A percentile compares a stretch with the other conserved stretches of the same genome.
Conservation (phyloP, 2,888 invertebrate genomes). For the Penaeus monodon region DNA sequence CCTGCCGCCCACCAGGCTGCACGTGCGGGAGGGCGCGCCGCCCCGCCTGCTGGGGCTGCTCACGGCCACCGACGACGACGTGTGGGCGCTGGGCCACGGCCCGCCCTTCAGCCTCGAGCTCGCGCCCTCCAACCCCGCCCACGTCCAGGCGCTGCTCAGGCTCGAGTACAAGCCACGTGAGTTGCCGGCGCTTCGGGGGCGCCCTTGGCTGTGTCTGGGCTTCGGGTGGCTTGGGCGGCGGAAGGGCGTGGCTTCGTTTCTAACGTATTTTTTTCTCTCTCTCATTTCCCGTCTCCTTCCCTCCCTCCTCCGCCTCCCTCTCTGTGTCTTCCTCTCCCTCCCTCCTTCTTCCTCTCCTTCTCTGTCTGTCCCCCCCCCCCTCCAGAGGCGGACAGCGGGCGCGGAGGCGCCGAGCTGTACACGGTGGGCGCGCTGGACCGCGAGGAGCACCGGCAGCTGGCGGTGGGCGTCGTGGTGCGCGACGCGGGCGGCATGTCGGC, state of each 20-base stretch:
- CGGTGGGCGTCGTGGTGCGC: slow-evolving; percentile 22
- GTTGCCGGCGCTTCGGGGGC: too few species aligned
- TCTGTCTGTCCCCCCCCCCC: too few species aligned
- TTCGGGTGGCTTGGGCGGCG: too few species aligned
- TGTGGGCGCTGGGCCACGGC: slow-evolving; percentile 4
- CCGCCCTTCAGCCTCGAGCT: neutral
- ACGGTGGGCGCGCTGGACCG: slow-evolving; percentile 31
- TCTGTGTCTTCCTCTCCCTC: too few species aligned
- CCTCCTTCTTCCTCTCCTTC: neutral
- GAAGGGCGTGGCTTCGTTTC: too few species aligned
- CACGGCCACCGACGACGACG: slow-evolving; percentile 5
- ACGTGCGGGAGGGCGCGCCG: slow-evolving; percentile 28
- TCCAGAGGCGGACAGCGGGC: slow-evolving; percentile 43
- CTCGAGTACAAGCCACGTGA: too few species aligned
- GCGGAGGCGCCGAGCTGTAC: slow-evolving; percentile 33
- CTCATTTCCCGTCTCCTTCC: too few species aligned
- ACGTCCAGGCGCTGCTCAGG: too few species aligned
- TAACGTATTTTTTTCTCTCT: too few species aligned
- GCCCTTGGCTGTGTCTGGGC: too few species aligned
- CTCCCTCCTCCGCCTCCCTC: too few species aligned
- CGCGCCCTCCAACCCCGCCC: neutral
- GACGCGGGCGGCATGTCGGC: slow-evolving; percentile 31
- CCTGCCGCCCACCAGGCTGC: slow-evolving; percentile 30
- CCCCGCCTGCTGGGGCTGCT: slow-evolving; percentile 1
- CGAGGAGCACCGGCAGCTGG: slow-evolving; percentile 35